Evolutionary conservation across 2,888 invertebrate species (phyloP).

Genomic region (Frankliniella fusca): DNA sequence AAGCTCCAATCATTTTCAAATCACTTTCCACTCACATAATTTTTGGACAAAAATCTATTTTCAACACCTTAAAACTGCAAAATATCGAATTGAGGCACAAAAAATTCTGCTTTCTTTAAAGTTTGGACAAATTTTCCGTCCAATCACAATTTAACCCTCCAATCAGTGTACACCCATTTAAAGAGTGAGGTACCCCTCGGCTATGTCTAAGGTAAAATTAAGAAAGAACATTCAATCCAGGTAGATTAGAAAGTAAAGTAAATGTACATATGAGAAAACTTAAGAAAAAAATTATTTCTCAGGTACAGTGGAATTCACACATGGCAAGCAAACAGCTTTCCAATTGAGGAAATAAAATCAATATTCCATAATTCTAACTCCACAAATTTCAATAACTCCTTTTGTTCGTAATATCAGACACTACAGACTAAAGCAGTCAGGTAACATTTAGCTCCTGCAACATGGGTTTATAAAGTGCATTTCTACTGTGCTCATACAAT

Average conservation of each 20-base stretch:
- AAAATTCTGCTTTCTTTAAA: too few relatives aligned
- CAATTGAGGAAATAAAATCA: neutral
- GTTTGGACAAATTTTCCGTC: too few relatives aligned
- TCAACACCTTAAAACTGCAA: too few relatives aligned
- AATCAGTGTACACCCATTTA: too few relatives aligned
- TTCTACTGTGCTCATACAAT: neutral
- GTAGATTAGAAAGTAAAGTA: neutral
- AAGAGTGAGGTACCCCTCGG: neutral
- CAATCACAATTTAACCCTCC: too few relatives aligned
- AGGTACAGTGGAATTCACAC: neutral
- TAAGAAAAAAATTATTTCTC: neutral
- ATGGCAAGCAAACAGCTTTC: constrained; percentile 23
- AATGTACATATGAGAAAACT: neutral
- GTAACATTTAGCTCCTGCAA: too few relatives aligned
- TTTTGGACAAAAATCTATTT: neutral
- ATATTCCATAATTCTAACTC: neutral
- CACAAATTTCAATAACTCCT: neutral
- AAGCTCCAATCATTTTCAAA: neutral
- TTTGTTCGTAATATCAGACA: constrained; percentile 1
- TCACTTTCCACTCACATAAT: too few relatives aligned
- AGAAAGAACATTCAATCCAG: neutral
- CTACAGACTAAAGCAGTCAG: neutral
- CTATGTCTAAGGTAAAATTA: neutral
- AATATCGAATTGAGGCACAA: neutral
- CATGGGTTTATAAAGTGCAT: too few relatives aligned